Base-by-base conservation (phyloP, 1,140 invertebrate species). In the Alviniconcha marisindica region DNA sequence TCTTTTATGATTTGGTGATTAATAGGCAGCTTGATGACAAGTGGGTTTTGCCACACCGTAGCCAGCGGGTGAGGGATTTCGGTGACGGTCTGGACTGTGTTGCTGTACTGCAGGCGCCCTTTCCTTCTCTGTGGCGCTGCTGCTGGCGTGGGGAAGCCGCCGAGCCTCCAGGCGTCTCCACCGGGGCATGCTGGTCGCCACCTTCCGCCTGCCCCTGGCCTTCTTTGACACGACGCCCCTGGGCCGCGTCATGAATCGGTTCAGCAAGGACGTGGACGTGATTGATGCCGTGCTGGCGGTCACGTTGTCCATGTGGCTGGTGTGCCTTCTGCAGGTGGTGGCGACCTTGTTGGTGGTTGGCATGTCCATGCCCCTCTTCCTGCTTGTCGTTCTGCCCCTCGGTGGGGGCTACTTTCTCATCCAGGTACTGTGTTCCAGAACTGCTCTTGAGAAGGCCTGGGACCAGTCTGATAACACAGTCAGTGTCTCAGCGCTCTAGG, bases 401-500 rank as follows among this genome's bases (percentile, higher is more conserved):
- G 96, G 95, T 71, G 84, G 97, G n/a, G 85, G 98, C 71, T 99
- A 99, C 94, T 97, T 97, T 91, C 96, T 98, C 87, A 96, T 98
- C 85, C 94, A 95, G 93, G 94, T 95, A 84, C n/a, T 40, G n/a
- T n/a, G n/a, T n/a, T n/a, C n/a, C n/a, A n/a, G n/a, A n/a, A n/a
- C n/a, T n/a, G n/a, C n/a, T n/a, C n/a, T n/a, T n/a, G n/a, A n/a
- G n/a, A n/a, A n/a, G n/a, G n/a, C n/a, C n/a, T n/a, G n/a, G n/a
- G n/a, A n/a, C n/a, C n/a, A n/a, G n/a, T n/a, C n/a, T n/a, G n/a
- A n/a, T n/a, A n/a, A n/a, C n/a, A n/a, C n/a, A n/a, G n/a, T n/a
- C n/a, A n/a, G n/a, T n/a, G n/a, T n/a, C n/a, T n/a, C n/a, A n/a
- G n/a, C n/a, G n/a, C n/a, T n/a, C n/a, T n/a, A n/a, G n/a, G n/a